Base-by-base conservation (phyloP, 2,113 vertebrate genomes). In the Galemys pyrenaicus region DNA sequence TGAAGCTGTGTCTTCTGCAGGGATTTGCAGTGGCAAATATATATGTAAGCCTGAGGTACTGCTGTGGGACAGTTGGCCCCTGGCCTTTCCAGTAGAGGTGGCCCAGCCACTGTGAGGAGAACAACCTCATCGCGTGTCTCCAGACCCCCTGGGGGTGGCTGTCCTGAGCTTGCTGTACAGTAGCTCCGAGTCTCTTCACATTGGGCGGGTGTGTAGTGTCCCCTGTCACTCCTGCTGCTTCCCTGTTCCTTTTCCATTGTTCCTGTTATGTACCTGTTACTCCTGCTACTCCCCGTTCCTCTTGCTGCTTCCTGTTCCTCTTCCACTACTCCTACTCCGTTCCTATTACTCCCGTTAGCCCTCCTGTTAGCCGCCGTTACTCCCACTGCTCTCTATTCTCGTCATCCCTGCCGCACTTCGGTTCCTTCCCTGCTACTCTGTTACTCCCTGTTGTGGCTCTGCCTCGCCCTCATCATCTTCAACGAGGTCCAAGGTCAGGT, bases 11-110 rank as follows among this genome's bases (percentile, higher is more conserved):
- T 28, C 37, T 41, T 70, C 35, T 39, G 68, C 22, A 39, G 30
- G 87, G 46, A 60, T 32, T 92, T n/a, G 44, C 51, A 54, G 54
- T 19, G 56, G 65, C 30, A 56, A 54, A 26, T 9, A 24, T 0
- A 32, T 10, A 24, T 1, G 0, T 37, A 65, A 24, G 20, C 65
- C 24, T n/a, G 44, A 30, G 0, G 35, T 24, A 15, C 0, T 9
- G 5, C 9, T 9, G 20, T 70, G n/a, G 51, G 71, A 51, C 3
- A 2, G 4, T 1, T 32, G 20, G 24, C 22, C n/a, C 51, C 70
- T 1, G 5, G 12, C 46, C 73, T 56, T 95, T 62, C 62, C 8
- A 3, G 6, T 2, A 26, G 58, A 51, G 58, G 20, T 32, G 32
- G 20, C 32, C 17, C 32, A 5, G 35, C 77, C 44, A 39, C 1